phyloP scores from a whole-genome alignment of 1,140 invertebrate species.

The Rhopalosiphum maidis region DNA sequence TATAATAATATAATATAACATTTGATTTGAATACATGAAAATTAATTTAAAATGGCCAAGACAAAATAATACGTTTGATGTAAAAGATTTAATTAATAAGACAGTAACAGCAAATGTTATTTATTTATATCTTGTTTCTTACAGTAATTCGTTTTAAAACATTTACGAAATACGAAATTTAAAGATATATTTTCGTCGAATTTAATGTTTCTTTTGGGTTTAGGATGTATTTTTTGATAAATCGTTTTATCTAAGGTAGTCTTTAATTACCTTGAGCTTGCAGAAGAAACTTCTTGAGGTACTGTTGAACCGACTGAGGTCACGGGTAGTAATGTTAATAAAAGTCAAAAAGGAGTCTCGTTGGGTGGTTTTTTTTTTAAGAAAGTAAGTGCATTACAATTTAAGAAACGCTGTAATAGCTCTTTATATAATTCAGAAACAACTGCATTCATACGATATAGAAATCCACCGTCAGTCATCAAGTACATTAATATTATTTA shows the following conservation, averaged over 20 bases:
- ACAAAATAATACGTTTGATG: not conserved
- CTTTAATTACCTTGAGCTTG: not conserved
- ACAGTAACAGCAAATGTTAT: too few species aligned
- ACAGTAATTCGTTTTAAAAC: not conserved
- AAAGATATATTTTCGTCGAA: not conserved
- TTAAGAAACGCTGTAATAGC: not conserved
- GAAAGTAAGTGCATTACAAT: conserved; percentile 5
- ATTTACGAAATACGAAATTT: too few species aligned
- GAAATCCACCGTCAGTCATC: not conserved
- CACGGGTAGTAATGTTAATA: not conserved
- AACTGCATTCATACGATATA: not conserved
- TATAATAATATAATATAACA: too few species aligned
- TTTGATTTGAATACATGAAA: too few species aligned
- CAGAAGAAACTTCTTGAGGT: not conserved
- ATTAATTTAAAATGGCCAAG: too few species aligned
- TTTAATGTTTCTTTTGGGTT: not conserved
- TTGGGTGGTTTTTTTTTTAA: not conserved
- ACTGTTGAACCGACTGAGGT: not conserved
- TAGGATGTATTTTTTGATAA: not conserved
- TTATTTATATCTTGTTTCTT: not conserved
- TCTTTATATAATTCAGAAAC: not conserved
- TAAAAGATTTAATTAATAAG: not conserved
- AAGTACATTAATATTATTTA: conserved; percentile 4
- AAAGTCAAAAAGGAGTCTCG: not conserved
- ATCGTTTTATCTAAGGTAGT: not conserved